Percentiles rank a stretch among this genome's conserved stretches.
Conservation (phyloP, 2,797 vertebrate genomes). For the Knipowitschia caucasica region DNA sequence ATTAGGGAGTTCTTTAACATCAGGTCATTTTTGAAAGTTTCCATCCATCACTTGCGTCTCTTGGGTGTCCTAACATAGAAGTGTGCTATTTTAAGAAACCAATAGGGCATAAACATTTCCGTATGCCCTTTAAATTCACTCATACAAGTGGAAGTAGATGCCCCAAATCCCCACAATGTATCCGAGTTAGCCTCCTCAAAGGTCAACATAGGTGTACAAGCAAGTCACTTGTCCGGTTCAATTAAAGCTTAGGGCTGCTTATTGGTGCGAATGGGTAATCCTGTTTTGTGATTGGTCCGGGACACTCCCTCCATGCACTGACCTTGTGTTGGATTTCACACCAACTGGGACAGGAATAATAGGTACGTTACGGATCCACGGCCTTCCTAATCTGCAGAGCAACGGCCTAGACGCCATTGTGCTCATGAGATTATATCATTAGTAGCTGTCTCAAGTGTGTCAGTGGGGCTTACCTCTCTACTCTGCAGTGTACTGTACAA, state of each 20-base stretch:
- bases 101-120: slow-evolving; percentile 18
- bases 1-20: slow-evolving; percentile 27
- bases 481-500: slow-evolving; percentile 15
- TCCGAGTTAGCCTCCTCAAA: slow-evolving; percentile 39
- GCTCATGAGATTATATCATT: slow-evolving; percentile 61
- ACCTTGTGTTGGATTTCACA: slow-evolving; percentile 71
- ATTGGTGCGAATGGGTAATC: slow-evolving; percentile 61
- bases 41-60: slow-evolving; percentile 45
- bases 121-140: slow-evolving; percentile 34
- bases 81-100: slow-evolving; percentile 35
- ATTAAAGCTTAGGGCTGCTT: slow-evolving; percentile 61
- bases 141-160: slow-evolving; percentile 17
- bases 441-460: slow-evolving; percentile 42
- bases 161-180: slow-evolving; percentile 6
- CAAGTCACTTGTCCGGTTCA: slow-evolving; percentile 59
- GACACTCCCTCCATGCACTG: slow-evolving; percentile 50
- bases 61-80: slow-evolving; percentile 24
- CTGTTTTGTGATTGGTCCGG: slow-evolving; percentile 34
- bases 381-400: slow-evolving; percentile 47
- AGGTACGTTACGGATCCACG: slow-evolving; percentile 43
- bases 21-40: slow-evolving; percentile 27
- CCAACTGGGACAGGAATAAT: slow-evolving; percentile 48
- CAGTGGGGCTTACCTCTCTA: slow-evolving; percentile 14
- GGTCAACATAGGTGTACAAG: slow-evolving; percentile 45
- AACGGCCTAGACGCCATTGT: slow-evolving; percentile 41